phyloP scores from a whole-genome alignment of 2,797 vertebrate genomes.

The Coilia nasus region DNA sequence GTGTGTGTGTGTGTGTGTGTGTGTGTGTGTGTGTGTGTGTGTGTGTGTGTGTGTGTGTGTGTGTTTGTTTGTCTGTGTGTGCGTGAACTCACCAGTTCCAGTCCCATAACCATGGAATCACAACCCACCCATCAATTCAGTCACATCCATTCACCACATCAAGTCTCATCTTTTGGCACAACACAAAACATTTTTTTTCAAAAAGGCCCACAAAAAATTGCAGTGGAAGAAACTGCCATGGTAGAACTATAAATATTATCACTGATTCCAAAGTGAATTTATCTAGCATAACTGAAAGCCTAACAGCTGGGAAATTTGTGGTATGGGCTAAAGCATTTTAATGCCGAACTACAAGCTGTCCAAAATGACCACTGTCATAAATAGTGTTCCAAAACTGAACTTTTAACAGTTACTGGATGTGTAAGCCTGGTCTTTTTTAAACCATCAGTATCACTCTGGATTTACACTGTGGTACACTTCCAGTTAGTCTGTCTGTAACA shows the following conservation, averaged over 20 bases:
- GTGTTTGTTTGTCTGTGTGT: no score
- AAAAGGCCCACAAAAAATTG: background rate
- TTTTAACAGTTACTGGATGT: background rate
- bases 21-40: no score
- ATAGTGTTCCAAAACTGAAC: conserved; percentile 5
- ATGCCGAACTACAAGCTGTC: background rate
- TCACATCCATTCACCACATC: background rate
- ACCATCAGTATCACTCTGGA: background rate
- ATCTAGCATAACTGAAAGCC: background rate
- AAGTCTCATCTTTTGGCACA: background rate
- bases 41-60: no score
- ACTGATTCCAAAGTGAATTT: background rate
- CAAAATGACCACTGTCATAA: conserved; percentile 17
- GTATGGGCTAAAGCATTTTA: background rate
- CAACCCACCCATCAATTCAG: background rate
- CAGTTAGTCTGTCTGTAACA: background rate
- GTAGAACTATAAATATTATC: background rate
- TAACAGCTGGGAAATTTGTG: background rate
- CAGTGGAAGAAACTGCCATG: background rate
- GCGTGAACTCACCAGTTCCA: background rate
- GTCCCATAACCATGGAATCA: background rate
- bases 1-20: conserved; percentile 23
- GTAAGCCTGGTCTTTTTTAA: background rate
- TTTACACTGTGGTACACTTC: background rate
- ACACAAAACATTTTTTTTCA: background rate